Conservation (phyloP, 1,140 invertebrate species). For the Bombus polaris region DNA sequence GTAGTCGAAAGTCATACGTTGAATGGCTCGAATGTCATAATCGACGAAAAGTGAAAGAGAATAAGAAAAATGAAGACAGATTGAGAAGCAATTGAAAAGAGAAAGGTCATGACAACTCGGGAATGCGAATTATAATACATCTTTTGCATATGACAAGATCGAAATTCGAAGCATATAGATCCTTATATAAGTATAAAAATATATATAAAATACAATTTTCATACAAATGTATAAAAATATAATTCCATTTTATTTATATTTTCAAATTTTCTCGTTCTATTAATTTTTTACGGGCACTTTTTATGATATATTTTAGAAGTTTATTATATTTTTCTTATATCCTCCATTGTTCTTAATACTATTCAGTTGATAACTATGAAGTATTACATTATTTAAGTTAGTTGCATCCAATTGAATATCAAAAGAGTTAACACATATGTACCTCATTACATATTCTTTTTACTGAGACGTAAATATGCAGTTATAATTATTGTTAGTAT, state of each 20-base stretch:
- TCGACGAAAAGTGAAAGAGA: conserved; percentile 15
- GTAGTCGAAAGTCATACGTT: not conserved
- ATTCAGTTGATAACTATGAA: not conserved
- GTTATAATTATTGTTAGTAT: not conserved
- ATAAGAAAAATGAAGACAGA: conserved; percentile 11
- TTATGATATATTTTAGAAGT: not conserved
- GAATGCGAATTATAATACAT: not conserved
- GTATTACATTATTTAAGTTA: not conserved
- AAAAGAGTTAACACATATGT: not conserved
- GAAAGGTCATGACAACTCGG: not conserved
- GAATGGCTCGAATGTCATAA: not conserved
- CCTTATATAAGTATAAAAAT: not conserved
- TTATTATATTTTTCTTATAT: not conserved
- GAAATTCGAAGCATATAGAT: not conserved
- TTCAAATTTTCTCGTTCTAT: not conserved
- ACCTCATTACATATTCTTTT: not conserved
- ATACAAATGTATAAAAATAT: not conserved
- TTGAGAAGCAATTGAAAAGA: conserved; percentile 3
- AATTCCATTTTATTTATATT: not conserved
- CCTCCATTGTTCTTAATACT: not conserved
- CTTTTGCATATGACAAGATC: not conserved
- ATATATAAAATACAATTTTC: not conserved
- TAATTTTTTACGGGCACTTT: not conserved
- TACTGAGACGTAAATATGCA: not conserved
- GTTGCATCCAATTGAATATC: not conserved